A percentile compares a stretch with the other conserved stretches of the same genome.
Evolutionary conservation across 2,113 vertebrate genomes (phyloP).

Genomic region (Aegotheles bennettii): DNA sequence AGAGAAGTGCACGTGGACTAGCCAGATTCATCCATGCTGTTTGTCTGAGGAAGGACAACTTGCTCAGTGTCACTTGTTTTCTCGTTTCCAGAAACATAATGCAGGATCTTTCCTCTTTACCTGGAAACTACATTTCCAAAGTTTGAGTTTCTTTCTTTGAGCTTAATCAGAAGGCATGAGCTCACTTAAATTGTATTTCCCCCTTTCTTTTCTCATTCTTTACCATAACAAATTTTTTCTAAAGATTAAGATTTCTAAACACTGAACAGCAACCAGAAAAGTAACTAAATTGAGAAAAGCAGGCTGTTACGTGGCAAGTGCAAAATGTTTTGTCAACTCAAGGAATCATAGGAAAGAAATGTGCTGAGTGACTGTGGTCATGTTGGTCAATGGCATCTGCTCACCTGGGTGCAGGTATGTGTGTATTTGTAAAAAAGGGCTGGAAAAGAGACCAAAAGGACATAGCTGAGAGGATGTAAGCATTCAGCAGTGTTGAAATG

Average conservation of each 20-base stretch:
- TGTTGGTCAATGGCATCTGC: background rate
- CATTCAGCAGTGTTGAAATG: background rate
- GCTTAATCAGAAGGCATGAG: background rate
- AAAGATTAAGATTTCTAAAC: background rate
- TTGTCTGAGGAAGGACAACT: background rate
- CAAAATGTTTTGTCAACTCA: background rate
- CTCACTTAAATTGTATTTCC: background rate
- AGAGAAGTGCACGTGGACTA: conserved; percentile 34
- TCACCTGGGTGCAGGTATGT: background rate
- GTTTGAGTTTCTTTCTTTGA: background rate
- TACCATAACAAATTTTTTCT: background rate
- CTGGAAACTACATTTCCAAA: background rate
- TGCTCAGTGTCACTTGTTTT: background rate
- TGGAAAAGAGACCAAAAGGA: background rate
- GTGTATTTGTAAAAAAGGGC: background rate
- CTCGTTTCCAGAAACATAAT: background rate
- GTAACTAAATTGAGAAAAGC: background rate
- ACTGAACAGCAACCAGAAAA: background rate
- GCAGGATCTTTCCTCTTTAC: background rate
- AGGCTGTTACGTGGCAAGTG: background rate
- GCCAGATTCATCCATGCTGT: background rate
- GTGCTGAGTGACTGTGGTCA: background rate
- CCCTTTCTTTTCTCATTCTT: background rate
- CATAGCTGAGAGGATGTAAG: background rate
- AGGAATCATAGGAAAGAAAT: background rate